These are phyloP conservation scores for Siniperca scherzeri DNA, from an alignment of 2,797 vertebrate species.

Conservation along the genomic window DNA sequence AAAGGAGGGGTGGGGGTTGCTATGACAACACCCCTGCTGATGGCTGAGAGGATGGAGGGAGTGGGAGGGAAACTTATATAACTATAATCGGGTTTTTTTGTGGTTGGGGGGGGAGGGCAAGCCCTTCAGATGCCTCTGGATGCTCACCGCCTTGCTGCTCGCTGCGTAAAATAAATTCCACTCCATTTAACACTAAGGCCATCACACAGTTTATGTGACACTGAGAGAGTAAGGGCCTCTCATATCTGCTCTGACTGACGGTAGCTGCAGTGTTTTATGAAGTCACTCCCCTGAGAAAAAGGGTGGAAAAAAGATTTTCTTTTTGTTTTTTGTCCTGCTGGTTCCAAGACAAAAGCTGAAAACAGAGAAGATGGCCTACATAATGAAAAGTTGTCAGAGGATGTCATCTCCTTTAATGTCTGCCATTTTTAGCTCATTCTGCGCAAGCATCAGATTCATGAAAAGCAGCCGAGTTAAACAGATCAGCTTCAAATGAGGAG, in stretches of 20 bases:
- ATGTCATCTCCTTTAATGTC: slow-evolving; percentile 49
- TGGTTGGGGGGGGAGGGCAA: slow-evolving; percentile 3
- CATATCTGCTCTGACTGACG: slow-evolving; percentile 50
- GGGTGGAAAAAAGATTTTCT: neutral
- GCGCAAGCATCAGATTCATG: slow-evolving; percentile 23
- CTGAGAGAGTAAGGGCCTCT: slow-evolving; percentile 42
- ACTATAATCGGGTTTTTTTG: slow-evolving; percentile 73
- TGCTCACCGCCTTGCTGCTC: slow-evolving; percentile 55
- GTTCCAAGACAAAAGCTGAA: slow-evolving; percentile 49
- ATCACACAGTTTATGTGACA: slow-evolving; percentile 75
- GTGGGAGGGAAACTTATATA: slow-evolving; percentile 86
- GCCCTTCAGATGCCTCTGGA: slow-evolving; percentile 74
- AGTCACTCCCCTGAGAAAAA: slow-evolving; percentile 45
- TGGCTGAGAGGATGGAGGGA: slow-evolving; percentile 76
- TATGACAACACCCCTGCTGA: slow-evolving; percentile 83
- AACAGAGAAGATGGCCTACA: slow-evolving; percentile 60
- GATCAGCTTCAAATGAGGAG: slow-evolving; percentile 23
- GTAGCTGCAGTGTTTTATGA: slow-evolving; percentile 59
- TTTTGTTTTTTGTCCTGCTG: neutral
- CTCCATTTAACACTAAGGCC: slow-evolving; percentile 76
- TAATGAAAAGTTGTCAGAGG: slow-evolving; percentile 60
- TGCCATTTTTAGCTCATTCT: slow-evolving; percentile 59
- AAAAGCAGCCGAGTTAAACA: slow-evolving; percentile 45
- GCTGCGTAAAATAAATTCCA: slow-evolving; percentile 79
- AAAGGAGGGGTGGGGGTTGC: slow-evolving; percentile 78